These are phyloP conservation scores for Erebia palarica DNA, from an alignment of 2,888 invertebrate genomes.

Conservation along the genomic window DNA sequence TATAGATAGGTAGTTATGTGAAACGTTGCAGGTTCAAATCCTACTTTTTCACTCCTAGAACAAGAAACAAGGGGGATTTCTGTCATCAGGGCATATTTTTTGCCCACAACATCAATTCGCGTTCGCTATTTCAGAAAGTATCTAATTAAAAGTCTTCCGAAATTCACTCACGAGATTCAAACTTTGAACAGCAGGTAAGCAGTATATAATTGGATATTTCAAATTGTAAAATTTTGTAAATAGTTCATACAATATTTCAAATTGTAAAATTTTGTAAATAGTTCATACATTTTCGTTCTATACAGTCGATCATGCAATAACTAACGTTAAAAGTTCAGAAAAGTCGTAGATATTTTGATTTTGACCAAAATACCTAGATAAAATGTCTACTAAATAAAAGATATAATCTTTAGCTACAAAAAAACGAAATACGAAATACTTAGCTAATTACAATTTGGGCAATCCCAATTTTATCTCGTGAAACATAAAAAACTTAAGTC, in stretches of 20 bases:
- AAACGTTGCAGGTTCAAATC: background rate
- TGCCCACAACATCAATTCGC: background rate
- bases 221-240: background rate
- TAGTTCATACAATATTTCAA: background rate
- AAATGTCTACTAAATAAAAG: too few relatives aligned
- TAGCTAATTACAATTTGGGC: too few relatives aligned
- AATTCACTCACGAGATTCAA: conserved; percentile 14
- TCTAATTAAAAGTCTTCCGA: conserved; percentile 27
- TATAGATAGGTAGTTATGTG: background rate
- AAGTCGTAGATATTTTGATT: too few relatives aligned
- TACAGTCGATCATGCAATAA: background rate
- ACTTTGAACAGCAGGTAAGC: conserved; percentile 15
- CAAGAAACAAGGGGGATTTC: background rate
- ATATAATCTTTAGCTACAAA: too few relatives aligned
- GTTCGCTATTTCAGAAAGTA: conserved; percentile 9
- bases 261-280: background rate
- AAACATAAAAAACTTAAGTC: too few relatives aligned
- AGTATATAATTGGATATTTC: conserved; percentile 4
- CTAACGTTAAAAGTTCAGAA: too few relatives aligned
- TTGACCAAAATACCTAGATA: too few relatives aligned
- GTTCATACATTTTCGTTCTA: background rate
- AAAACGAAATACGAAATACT: too few relatives aligned
- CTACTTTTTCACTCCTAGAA: background rate
- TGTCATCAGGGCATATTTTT: background rate
- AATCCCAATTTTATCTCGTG: too few relatives aligned